These are phyloP conservation scores for Suncus etruscus DNA, from an alignment of 2,113 vertebrate genomes.

Conservation along the genomic window DNA sequence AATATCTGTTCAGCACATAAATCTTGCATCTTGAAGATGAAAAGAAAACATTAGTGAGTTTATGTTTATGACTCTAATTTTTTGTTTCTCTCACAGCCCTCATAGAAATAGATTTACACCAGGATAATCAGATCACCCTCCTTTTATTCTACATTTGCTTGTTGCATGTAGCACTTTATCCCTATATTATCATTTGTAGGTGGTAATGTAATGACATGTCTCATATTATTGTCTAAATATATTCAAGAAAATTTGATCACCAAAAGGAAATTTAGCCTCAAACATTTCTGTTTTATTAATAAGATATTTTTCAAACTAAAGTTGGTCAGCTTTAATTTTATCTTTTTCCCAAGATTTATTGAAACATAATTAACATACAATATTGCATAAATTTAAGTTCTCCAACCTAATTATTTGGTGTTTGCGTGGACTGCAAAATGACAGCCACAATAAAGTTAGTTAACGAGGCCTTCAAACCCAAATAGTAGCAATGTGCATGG, in stretches of 20 bases:
- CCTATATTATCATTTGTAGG: neutral
- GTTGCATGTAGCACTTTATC: slow-evolving; percentile 33
- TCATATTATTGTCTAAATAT: slow-evolving; percentile 51
- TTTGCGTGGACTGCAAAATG: neutral
- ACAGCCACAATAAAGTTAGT: neutral
- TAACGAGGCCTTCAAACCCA: neutral
- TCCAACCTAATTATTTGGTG: neutral
- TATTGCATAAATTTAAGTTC: neutral
- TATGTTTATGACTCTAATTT: slow-evolving; percentile 1
- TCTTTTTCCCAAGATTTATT: neutral
- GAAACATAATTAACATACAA: neutral
- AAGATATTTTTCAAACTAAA: neutral
- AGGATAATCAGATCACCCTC: slow-evolving; percentile 52
- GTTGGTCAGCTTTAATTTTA: neutral
- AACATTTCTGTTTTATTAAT: neutral
- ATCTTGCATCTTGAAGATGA: neutral
- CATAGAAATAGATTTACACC: slow-evolving; percentile 43
- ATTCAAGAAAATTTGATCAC: slow-evolving; percentile 52
- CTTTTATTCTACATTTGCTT: slow-evolving; percentile 59
- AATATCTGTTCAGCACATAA: neutral
- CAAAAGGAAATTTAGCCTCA: neutral
- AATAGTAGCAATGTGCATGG: no score
- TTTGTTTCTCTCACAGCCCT: slow-evolving; percentile 52
- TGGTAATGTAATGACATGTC: slow-evolving; percentile 61
- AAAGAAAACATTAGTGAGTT: slow-evolving; percentile 23